Evolutionary conservation across 2,113 vertebrate species (phyloP), one percentile per base, ranked within the genome.

Genomic region (Chloroceryle aenea): DNA sequence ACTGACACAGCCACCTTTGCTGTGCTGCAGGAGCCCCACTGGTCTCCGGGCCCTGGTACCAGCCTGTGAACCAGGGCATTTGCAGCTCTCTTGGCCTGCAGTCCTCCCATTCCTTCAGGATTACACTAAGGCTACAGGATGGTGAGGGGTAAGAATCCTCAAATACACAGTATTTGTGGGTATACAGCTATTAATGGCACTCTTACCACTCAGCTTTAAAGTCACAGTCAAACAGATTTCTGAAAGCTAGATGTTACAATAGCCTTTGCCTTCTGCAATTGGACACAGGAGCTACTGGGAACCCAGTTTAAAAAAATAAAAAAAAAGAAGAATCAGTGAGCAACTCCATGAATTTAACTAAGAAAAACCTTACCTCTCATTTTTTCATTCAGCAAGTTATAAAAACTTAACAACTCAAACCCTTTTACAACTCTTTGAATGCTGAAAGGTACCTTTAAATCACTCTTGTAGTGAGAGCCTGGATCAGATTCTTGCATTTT

Each of bases 211-310:
- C 52, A 67, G n/a, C 40, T 76, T 53, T 55, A 59, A 76, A 76
- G 76, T 29, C 38, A 47, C 36, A 71, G 17, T 19, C 66, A 50
- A 77, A 15, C 8, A n/a, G 23, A 40, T 43, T 79, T 84, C 36
- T 52, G 50, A 52, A 58, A 47, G 23, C 43, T 43, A n/a, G n/a
- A n/a, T n/a, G 7, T 56, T 56, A 56, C 36, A 69, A 59, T 18
- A 40, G 7, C 40, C 3, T 1, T 18, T 1, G 4, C 32, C n/a
- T 9, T 59, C 38, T 43, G 50, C 36, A 63, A 2, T 2, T 27
- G 45, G 38, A 36, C 18, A 21, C 56, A 64, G n/a, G 48, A 63
- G 12, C 9, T 50, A 32, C 48, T 68, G 38, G 25, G 25, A 62
- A 75, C 36, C 63, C 6, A 34, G 29, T 34, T 42, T 4, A 55